These are phyloP conservation scores for Phalacrocorax aristotelis DNA, from an alignment of 2,113 vertebrate genomes.

Conservation along the genomic window DNA sequence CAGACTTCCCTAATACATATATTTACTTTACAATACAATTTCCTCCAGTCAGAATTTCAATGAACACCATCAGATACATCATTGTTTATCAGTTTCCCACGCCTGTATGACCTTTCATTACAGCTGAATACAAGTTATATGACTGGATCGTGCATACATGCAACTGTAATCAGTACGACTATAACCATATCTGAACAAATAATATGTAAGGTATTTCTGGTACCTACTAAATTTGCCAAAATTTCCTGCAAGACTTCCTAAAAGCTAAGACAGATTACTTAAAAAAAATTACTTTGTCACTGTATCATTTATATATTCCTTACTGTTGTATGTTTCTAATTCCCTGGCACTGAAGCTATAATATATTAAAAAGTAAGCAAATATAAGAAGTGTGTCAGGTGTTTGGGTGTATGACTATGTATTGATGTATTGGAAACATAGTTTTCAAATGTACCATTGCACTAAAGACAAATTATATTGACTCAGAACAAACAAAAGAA, in stretches of 20 bases:
- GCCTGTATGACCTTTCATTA: neutral
- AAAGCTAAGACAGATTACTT: neutral
- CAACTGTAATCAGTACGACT: neutral
- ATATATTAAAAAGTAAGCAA: neutral
- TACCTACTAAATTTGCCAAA: neutral
- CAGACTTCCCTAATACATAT: neutral
- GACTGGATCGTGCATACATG: neutral
- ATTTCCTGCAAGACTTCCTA: neutral
- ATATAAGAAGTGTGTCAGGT: neutral
- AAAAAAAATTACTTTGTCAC: neutral
- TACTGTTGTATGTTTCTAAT: neutral
- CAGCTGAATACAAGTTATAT: neutral
- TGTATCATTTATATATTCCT: neutral
- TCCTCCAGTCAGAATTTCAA: neutral
- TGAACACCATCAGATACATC: neutral
- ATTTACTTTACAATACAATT: neutral
- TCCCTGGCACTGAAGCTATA: neutral
- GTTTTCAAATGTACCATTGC: neutral
- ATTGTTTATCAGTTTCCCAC: neutral
- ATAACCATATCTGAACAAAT: neutral
- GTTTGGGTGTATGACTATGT: neutral
- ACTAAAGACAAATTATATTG: neutral
- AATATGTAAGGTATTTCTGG: neutral
- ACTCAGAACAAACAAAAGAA: neutral
- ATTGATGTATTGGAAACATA: neutral